Base-by-base conservation (phyloP, 1,140 invertebrate species). In the Nylanderia fulva region DNA sequence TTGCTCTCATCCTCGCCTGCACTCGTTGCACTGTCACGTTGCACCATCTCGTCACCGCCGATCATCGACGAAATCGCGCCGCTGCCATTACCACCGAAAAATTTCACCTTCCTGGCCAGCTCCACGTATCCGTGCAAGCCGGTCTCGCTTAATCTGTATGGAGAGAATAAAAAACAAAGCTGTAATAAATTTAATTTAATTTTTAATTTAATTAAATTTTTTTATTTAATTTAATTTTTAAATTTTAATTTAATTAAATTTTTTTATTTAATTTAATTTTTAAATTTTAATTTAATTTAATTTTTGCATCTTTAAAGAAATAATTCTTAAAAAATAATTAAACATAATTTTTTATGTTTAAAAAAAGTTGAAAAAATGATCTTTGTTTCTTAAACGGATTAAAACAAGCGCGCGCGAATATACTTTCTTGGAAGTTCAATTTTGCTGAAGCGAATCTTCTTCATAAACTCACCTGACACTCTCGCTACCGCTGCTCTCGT, bases 401-500 rank as follows among this genome's bases (percentile, higher is more conserved):
- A 61, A 29, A 27, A 0, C 3, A 75, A 45, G 13, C 7, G 9
- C 18, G 29, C 15, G 1, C 18, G 4, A 33, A 21, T 54, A 9
- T 8, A 45, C 11, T 72, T 24, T 29, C 27, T 36, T 56, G 36
- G 11, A 42, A n/a, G 15, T 36, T 76, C 29, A 18, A 45, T 63
- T 64, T 52, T 9, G 13, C 0, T 0, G 2, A 68, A 48, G 13
- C 33, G n/a, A 11, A 36, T 63, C 21, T 21, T 39, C 2, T 54
- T 13, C 13, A 24, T 36, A 36, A 24, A 61, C 69, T 42, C 84
- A 94, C 94, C 94, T 94, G 48, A 95, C 86, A 52, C 94, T 93
- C 60, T 95, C 94, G 83, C 94, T 95, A 15, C 94, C 94, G 77
- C 94, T 94, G 77, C 94, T 95, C 63, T 95, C 94, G 83, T 94